Evolutionary conservation across 2,797 vertebrate genomes (phyloP).

Genomic region (Pipistrellus pipistrellus): DNA sequence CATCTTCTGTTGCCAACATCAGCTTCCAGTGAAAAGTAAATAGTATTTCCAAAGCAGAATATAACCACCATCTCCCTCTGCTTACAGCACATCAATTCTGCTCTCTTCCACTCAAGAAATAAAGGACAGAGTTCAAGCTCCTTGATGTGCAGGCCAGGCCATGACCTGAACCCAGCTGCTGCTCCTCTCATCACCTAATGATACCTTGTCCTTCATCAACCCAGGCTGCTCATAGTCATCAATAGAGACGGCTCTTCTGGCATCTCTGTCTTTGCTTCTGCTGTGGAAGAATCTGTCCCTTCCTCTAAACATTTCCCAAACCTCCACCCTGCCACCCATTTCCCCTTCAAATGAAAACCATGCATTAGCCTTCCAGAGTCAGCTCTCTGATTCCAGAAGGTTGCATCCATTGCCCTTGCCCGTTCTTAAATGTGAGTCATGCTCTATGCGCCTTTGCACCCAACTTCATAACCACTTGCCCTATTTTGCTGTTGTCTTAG

Average conservation of each 20-base stretch:
- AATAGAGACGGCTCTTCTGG: rapidly evolving
- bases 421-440: too few species aligned
- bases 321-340: too few species aligned
- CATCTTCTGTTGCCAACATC: neutral
- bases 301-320: neutral
- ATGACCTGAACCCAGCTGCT: too few species aligned
- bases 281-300: neutral
- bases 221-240: rapidly evolving
- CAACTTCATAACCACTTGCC: rapidly evolving
- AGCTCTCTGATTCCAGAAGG: neutral
- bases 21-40: neutral
- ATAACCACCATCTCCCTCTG: neutral
- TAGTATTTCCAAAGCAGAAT: neutral
- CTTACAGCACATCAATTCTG: neutral
- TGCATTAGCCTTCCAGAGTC: neutral
- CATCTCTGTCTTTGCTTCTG: rapidly evolving
- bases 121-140: neutral
- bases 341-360: neutral
- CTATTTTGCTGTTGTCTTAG: rapidly evolving
- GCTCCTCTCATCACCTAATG: rapidly evolving
- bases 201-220: neutral
- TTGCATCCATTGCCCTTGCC: rapidly evolving
- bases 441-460: rapidly evolving
- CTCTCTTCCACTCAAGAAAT: rapidly evolving
- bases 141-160: rapidly evolving